These are phyloP conservation scores for Caenorhabditis panamensis DNA, from an alignment of 2,888 invertebrate species.

Conservation along the genomic window DNA sequence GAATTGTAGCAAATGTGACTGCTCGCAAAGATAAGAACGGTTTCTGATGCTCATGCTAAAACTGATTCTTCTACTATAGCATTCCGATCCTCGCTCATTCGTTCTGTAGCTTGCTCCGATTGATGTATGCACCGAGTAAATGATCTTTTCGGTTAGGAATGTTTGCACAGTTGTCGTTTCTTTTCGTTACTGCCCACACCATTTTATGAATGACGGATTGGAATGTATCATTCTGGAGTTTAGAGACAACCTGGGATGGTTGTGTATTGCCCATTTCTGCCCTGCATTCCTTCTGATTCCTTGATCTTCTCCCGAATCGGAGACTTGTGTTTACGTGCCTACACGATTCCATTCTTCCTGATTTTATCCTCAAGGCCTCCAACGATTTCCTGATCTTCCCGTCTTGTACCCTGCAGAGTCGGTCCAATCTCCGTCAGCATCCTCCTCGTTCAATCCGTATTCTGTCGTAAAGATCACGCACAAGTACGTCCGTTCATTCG, in stretches of 20 bases:
- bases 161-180: background rate
- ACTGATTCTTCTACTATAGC: background rate
- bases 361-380: too few relatives aligned
- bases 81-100: background rate
- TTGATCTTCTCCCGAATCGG: too few relatives aligned
- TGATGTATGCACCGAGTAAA: background rate
- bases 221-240: too few relatives aligned
- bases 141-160: background rate
- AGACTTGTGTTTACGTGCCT: too few relatives aligned
- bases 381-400: background rate
- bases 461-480: background rate
- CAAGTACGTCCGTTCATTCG: background rate
- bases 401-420: background rate
- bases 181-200: too few relatives aligned
- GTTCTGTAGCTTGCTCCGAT: constrained; percentile 5
- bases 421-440: background rate
- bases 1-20: too few relatives aligned
- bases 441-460: background rate
- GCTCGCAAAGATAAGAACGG: too few relatives aligned
- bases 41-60: too few relatives aligned
- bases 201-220: too few relatives aligned
- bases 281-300: background rate
- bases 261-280: too few relatives aligned
- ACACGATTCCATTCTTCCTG: too few relatives aligned
- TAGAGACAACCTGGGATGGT: too few relatives aligned